Percentiles rank a stretch among this genome's conserved stretches.
Conservation (phyloP, 2,113 vertebrate species). For the Struthio camelus region DNA sequence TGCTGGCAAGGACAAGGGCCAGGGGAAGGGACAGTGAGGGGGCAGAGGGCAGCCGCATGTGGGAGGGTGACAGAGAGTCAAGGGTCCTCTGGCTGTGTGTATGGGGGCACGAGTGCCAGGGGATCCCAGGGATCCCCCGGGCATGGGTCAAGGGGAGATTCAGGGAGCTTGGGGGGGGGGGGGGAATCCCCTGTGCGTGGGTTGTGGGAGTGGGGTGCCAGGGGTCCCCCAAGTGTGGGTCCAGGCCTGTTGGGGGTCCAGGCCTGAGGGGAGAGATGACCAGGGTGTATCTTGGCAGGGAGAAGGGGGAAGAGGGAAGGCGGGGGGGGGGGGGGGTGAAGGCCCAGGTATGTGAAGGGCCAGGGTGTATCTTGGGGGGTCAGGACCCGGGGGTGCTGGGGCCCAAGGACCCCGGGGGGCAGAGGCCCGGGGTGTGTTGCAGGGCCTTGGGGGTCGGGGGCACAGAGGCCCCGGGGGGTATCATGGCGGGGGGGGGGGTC, state of each 20-base stretch:
- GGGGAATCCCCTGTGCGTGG: too few species aligned
- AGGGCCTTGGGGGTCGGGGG: neutral
- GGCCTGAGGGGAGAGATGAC: neutral
- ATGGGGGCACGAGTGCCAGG: neutral
- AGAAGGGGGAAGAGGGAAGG: neutral
- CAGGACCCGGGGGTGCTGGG: too few species aligned
- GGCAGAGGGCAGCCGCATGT: fast-evolving
- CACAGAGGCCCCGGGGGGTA: neutral
- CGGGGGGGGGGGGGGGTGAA: too few species aligned
- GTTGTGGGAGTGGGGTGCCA: neutral
- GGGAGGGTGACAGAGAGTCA: too few species aligned
- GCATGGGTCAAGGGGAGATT: neutral
- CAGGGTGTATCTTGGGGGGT: neutral
- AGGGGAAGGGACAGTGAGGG: too few species aligned
- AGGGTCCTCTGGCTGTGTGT: neutral
- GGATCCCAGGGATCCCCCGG: neutral
- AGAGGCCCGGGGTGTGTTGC: neutral
- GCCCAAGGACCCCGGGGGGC: too few species aligned
- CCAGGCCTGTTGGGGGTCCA: too few species aligned
- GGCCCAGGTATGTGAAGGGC: neutral
- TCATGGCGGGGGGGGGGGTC: too few species aligned
- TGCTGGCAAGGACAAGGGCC: too few species aligned
- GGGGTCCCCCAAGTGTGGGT: neutral
- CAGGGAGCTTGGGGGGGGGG: fast-evolving
- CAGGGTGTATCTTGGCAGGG: neutral